A percentile compares a stretch with the other conserved stretches of the same genome.
These are phyloP conservation scores for Leptinotarsa texana DNA, from an alignment of 1,140 invertebrate genomes.

Conservation along the genomic window DNA sequence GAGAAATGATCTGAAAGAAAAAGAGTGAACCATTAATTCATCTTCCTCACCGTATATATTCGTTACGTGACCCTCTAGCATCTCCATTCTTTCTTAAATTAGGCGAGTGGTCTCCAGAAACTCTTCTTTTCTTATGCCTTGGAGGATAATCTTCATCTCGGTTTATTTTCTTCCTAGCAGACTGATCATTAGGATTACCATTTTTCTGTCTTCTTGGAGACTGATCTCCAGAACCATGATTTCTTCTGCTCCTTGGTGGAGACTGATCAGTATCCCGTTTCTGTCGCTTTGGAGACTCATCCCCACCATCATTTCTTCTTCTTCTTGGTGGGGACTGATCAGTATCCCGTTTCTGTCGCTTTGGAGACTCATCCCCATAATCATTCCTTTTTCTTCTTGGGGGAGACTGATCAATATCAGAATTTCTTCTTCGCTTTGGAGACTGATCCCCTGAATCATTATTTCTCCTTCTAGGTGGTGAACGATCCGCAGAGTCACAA, in stretches of 20 bases:
- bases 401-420: conserved; percentile 26
- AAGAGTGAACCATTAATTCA: no score
- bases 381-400: conserved; percentile 33
- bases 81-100: neutral
- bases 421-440: conserved; percentile 34
- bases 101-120: neutral
- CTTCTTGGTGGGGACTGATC: conserved; percentile 39
- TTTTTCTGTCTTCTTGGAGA: conserved; percentile 31
- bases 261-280: conserved; percentile 36
- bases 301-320: no score
- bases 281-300: conserved; percentile 3
- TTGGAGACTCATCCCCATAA: conserved; percentile 17
- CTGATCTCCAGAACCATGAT: neutral
- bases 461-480: conserved; percentile 36
- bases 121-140: neutral
- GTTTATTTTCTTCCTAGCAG: conserved; percentile 32
- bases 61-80: neutral
- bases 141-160: neutral
- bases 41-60: no score
- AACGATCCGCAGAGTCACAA: conserved; percentile 5
- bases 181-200: conserved; percentile 33
- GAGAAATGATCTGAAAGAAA: no score
- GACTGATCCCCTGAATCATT: neutral
- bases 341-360: conserved; percentile 26
- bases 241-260: conserved; percentile 28